phyloP scores from a whole-genome alignment of 1,140 invertebrate genomes.

The Drosophila persimilis region DNA sequence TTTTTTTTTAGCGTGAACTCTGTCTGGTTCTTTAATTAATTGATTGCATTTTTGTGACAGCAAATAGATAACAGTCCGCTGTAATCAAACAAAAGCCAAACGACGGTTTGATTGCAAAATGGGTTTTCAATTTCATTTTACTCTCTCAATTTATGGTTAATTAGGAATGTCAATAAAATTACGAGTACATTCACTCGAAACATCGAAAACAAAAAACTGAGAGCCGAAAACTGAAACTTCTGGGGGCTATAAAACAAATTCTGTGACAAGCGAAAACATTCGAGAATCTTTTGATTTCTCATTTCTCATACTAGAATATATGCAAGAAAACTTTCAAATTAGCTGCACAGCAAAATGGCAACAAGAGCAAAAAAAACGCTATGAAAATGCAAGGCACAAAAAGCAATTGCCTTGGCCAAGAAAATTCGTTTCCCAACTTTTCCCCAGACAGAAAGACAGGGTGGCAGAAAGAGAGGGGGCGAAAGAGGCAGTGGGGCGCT shows the following conservation, averaged over 20 bases:
- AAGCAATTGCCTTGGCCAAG: constrained; percentile 54
- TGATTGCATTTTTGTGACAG: constrained; percentile 65
- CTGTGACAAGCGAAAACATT: constrained; percentile 20
- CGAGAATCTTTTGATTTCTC: constrained; percentile 50
- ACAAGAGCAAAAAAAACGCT: constrained; percentile 33
- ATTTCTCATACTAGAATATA: constrained; percentile 6
- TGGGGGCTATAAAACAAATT: constrained; percentile 16
- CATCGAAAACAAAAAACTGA: too few species aligned
- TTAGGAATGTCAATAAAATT: too few species aligned
- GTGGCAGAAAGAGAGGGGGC: background rate
- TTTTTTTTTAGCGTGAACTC: background rate
- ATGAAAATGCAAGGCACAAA: constrained; percentile 37
- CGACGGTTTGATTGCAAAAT: background rate
- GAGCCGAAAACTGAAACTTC: background rate
- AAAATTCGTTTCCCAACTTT: constrained; percentile 54
- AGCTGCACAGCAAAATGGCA: constrained; percentile 56
- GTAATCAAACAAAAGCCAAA: constrained; percentile 12
- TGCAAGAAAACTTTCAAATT: constrained; percentile 64
- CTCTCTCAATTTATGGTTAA: too few species aligned
- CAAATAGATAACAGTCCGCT: constrained; percentile 20
- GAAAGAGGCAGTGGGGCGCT: constrained; percentile 2
- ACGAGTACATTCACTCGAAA: too few species aligned
- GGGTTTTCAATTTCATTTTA: constrained; percentile 1
- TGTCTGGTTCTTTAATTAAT: constrained; percentile 62
- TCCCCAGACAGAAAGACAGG: constrained; percentile 12